Conservation (phyloP, 2,797 vertebrate species). For the Craterocephalus amniculus region DNA sequence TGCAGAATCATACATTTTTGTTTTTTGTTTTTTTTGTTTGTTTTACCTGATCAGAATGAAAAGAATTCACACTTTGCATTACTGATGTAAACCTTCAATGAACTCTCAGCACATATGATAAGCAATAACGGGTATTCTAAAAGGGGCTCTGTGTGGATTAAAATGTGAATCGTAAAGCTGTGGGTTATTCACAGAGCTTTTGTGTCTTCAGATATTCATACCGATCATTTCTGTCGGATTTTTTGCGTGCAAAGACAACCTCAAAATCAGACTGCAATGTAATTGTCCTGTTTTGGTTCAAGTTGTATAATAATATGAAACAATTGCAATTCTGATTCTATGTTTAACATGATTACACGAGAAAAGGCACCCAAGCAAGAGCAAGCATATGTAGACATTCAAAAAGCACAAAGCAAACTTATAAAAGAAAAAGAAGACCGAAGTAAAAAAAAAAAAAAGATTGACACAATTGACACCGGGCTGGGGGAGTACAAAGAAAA, state of each 20-base stretch:
- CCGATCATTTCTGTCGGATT: not conserved
- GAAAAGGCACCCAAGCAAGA: slow-evolving; percentile 3
- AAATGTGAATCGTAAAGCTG: not conserved
- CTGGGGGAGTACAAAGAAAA: slow-evolving; percentile 32
- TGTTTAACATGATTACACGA: not conserved
- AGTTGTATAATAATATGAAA: not conserved
- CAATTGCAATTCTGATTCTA: not conserved
- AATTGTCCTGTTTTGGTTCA: not conserved
- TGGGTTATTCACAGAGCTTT: not conserved
- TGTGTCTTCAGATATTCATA: not conserved
- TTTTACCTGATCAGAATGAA: not conserved
- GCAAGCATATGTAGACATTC: slow-evolving; percentile 3
- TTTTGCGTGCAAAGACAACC: not conserved
- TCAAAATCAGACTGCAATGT: not conserved
- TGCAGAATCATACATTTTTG: not conserved
- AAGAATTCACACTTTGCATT: not conserved
- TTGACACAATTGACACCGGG: slow-evolving; percentile 28
- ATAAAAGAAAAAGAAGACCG: not conserved
- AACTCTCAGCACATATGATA: not conserved
- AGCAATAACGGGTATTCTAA: not conserved
- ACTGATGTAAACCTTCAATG: not conserved
- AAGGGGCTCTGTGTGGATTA: not conserved
- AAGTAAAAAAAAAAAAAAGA: slow-evolving; percentile 6
- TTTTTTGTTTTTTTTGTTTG: not conserved
- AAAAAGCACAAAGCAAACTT: slow-evolving; percentile 10